phyloP scores from a whole-genome alignment of 1,140 invertebrate species.

The Elysia chlorotica region DNA sequence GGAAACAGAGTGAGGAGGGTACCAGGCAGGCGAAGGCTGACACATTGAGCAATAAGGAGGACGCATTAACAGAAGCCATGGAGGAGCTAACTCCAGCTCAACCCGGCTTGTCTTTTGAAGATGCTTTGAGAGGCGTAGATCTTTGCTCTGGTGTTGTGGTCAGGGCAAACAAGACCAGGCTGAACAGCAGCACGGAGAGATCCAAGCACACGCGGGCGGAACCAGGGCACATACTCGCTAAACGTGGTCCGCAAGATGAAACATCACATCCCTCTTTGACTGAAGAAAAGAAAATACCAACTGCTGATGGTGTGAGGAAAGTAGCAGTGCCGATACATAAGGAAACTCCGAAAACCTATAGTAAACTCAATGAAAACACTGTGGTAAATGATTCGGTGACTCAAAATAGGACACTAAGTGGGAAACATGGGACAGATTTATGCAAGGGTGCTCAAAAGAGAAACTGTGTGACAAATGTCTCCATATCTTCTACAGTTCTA shows the following conservation, averaged over 20 bases:
- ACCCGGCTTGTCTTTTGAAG: constrained; percentile 12
- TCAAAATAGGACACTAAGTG: not conserved
- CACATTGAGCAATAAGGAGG: no score
- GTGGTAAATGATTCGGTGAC: not conserved
- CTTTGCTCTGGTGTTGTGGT: not conserved
- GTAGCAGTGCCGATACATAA: no score
- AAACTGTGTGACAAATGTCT: not conserved
- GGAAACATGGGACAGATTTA: not conserved
- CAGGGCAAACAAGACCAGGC: not conserved
- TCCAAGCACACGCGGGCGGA: not conserved
- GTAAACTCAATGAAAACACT: not conserved
- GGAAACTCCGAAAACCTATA: not conserved
- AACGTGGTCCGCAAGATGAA: no score
- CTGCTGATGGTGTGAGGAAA: not conserved
- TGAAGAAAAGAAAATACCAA: not conserved
- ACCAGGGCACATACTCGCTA: not conserved
- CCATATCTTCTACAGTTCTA: not conserved
- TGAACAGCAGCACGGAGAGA: not conserved
- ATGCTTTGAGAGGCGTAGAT: constrained; percentile 6
- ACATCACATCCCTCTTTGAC: no score
- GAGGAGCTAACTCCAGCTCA: not conserved
- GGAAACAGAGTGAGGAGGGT: not conserved
- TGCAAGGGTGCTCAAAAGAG: not conserved
- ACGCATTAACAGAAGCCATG: not conserved
- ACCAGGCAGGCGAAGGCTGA: not conserved